Percentiles rank a stretch among this genome's conserved stretches.
Evolutionary conservation across 2,797 vertebrate genomes (phyloP).

Genomic region (Tadarida brasiliensis): DNA sequence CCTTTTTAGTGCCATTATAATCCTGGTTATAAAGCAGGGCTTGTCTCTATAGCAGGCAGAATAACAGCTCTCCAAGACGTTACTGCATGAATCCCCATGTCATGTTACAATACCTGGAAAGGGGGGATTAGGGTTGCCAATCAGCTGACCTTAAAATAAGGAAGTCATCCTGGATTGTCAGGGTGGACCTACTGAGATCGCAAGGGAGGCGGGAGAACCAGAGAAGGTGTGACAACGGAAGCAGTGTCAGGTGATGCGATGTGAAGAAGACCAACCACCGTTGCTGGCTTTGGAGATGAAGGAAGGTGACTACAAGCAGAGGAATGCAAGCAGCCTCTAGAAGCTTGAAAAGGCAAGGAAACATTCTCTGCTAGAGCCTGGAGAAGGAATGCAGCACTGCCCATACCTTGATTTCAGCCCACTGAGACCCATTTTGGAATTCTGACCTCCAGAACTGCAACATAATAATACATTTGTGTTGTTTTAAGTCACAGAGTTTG

Average conservation of each 20-base stretch:
- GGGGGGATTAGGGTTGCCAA: background rate
- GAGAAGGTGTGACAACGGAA: background rate
- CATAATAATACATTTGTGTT: background rate
- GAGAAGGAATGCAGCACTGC: background rate
- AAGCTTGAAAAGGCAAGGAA: background rate
- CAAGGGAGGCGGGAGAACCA: background rate
- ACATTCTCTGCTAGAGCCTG: background rate
- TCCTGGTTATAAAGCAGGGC: background rate
- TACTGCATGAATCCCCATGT: background rate
- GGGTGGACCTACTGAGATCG: background rate
- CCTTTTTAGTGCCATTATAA: background rate
- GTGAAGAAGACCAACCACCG: background rate
- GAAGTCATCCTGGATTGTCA: background rate
- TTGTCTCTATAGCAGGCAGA: background rate
- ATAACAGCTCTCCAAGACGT: background rate
- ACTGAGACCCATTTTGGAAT: background rate
- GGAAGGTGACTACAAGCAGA: background rate
- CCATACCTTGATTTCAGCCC: background rate
- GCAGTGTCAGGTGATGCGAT: background rate
- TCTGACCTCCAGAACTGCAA: background rate
- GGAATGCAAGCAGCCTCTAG: background rate
- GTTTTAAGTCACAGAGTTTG: background rate
- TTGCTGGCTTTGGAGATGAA: background rate
- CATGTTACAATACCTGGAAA: background rate
- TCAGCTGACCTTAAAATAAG: constrained; percentile 29